Percentiles rank a stretch among this genome's conserved stretches.
phyloP scores from a whole-genome alignment of 2,113 vertebrate species.

The Sapayoa aenigma region DNA sequence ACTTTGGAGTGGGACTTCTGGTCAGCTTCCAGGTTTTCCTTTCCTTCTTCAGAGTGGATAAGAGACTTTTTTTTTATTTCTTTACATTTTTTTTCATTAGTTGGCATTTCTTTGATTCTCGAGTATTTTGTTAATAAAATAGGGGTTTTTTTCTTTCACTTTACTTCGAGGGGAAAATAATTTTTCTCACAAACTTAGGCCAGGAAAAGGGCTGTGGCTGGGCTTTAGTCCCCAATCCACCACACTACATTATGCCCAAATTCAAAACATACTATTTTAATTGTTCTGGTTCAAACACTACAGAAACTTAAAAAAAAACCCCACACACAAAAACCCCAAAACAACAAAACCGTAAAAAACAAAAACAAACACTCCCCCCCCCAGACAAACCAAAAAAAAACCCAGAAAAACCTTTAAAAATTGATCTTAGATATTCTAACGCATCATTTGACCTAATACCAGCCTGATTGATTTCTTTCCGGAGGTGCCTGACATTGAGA shows the following conservation, averaged over 20 bases:
- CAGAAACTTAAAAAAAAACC: not conserved
- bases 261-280: not conserved
- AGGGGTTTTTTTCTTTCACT: too few species aligned
- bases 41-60: too few species aligned
- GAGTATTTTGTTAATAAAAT: too few species aligned
- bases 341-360: not conserved
- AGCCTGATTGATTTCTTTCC: not conserved
- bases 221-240: too few species aligned
- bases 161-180: too few species aligned
- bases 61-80: too few species aligned
- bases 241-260: not conserved
- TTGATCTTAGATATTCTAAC: not conserved
- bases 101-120: too few species aligned
- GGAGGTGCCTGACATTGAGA: not conserved
- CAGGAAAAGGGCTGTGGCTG: too few species aligned
- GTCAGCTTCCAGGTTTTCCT: too few species aligned
- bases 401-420: not conserved
- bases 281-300: not conserved
- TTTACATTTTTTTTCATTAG: too few species aligned
- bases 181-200: too few species aligned
- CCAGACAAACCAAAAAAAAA: not conserved
- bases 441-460: not conserved
- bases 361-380: not conserved
- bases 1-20: too few species aligned
- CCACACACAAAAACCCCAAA: not conserved